phyloP scores from a whole-genome alignment of 2,797 vertebrate species.

The Spea hammondii region DNA sequence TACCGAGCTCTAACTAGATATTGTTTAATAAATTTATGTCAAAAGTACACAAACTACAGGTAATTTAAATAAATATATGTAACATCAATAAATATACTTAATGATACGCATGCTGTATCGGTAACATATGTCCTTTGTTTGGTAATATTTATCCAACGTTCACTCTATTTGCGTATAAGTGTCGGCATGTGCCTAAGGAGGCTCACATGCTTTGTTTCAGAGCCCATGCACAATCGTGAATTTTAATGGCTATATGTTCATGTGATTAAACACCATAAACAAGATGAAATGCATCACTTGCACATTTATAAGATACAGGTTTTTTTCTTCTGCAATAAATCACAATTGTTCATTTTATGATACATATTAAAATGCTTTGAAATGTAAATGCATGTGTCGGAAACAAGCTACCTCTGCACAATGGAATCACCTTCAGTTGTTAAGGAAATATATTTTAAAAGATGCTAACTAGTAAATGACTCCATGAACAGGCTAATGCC shows the following conservation, averaged over 20 bases:
- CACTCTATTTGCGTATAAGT: too few relatives aligned
- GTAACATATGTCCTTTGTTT: too few relatives aligned
- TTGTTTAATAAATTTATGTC: too few relatives aligned
- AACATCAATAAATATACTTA: too few relatives aligned
- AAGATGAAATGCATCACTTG: conserved; percentile 7
- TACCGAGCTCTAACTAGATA: too few relatives aligned
- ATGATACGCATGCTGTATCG: too few relatives aligned
- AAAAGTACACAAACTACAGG: too few relatives aligned
- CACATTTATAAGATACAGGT: neutral
- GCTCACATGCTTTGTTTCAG: neutral
- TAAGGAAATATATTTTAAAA: neutral
- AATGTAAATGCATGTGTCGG: neutral
- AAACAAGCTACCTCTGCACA: neutral
- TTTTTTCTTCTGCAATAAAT: neutral
- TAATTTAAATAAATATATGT: too few relatives aligned
- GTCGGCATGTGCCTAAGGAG: neutral
- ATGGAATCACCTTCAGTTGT: conserved; percentile 10
- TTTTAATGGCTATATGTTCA: neutral
- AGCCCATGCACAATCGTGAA: neutral
- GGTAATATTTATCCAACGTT: too few relatives aligned
- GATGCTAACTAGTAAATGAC: neutral
- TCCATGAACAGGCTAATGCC: neutral
- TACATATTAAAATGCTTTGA: conserved; percentile 5
- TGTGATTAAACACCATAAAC: conserved; percentile 1
- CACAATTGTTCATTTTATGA: conserved; percentile 10